Base-by-base conservation (phyloP, 2,113 vertebrate genomes). In the Alexandromys fortis region DNA sequence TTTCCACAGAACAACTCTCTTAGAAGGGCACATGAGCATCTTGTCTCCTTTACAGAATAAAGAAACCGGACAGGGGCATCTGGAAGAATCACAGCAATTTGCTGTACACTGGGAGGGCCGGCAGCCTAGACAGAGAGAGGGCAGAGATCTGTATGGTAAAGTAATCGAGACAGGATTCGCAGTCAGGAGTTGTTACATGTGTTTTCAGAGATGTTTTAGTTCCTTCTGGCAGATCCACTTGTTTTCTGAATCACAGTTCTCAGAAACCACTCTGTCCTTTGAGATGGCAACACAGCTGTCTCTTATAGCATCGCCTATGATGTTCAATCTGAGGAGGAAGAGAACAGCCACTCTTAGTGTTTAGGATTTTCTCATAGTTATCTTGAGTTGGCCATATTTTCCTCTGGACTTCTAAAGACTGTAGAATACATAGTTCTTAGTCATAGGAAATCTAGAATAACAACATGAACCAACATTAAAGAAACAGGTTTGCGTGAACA, bases 241-340 rank as follows among this genome's bases (percentile, higher is more conserved):
- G 33, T 52, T 70, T 3, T 87, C 65, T 49, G 85, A 49, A 49
- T 0, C 3, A 70, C 85, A 87, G 85, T 0, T 0, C 2, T 87
- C 65, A 26, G 85, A 35, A 52, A 16, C 0, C 65, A 87, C 45
- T 16, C 1, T 70, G 6, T 2, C 21, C 3, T 4, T 3, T 16
- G 45, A 26, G 11, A 87, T 0, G 33, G 0, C 0, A 0, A 12
- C 85, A 87, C 65, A 87, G 65, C 85, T 87, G 45, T 1, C 0
- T 14, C 9, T 7, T 49, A 5, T 6, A 87, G 33, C 1, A 26
- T 26, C 7, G 1, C 86, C 86, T 9, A 4, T 38, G 22, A 55
- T 52, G 16, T 87, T 13, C 3, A 87, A 3, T 55, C 86, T 87
- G 86, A 72, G 22, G 42, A 87, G 33, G 1, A 87, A 72, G 65